phyloP scores from a whole-genome alignment of 2,888 invertebrate species.

The Harpalus rubripes region DNA sequence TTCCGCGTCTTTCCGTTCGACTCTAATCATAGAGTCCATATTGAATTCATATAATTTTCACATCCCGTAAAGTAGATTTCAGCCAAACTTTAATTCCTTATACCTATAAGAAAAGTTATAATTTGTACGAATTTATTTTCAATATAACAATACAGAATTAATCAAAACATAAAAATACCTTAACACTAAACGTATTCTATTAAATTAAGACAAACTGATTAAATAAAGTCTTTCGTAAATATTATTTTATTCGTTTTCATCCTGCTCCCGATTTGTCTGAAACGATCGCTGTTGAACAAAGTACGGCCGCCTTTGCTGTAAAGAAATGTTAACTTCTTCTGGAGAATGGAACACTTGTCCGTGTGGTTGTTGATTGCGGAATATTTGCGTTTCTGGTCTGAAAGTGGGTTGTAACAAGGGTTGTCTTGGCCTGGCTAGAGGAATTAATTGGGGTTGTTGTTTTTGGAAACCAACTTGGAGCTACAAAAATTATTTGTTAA shows the following conservation, averaged over 20 bases:
- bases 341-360: conserved; percentile 91
- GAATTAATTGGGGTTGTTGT: conserved; percentile 68
- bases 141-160: conserved; percentile 77
- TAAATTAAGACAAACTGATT: conserved; percentile 57
- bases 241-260: conserved; percentile 54
- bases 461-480: conserved; percentile 68
- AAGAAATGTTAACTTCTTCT: conserved; percentile 92
- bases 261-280: conserved; percentile 41
- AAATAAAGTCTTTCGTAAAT: conserved; percentile 64
- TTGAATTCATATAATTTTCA: too few species aligned
- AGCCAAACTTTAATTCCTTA: too few species aligned
- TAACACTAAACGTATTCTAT: conserved; percentile 42
- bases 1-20: too few species aligned
- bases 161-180: conserved; percentile 71
- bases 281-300: conserved; percentile 73
- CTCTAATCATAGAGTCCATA: too few species aligned
- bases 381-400: conserved; percentile 75
- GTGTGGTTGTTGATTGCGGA: conserved; percentile 76
- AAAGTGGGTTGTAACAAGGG: conserved; percentile 73
- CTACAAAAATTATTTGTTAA: conserved; percentile 38
- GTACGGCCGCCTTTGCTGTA: conserved; percentile 88
- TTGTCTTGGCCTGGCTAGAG: conserved; percentile 74
- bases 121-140: conserved; percentile 72
- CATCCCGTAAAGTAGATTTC: too few species aligned
- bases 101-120: not conserved